These are phyloP conservation scores for Pachymerium ferrugineum DNA, from an alignment of 2,888 invertebrate genomes.

Conservation along the genomic window DNA sequence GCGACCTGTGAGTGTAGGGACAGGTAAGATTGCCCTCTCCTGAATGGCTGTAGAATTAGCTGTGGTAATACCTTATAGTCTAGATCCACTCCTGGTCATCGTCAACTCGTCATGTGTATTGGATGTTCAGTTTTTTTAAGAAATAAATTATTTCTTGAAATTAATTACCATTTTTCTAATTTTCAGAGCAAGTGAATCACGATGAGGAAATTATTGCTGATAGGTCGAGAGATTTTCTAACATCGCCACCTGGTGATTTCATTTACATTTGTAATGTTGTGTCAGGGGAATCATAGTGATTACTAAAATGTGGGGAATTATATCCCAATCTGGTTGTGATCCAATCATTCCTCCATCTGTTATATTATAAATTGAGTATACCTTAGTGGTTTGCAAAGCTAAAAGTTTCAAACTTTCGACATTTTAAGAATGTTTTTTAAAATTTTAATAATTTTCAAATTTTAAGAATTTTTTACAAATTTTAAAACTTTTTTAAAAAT, in stretches of 20 bases:
- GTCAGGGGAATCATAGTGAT: neutral
- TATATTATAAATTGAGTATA: no score
- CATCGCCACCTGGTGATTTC: neutral
- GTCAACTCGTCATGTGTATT: neutral
- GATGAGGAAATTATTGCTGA: neutral
- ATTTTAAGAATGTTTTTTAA: no score
- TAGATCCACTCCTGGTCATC: neutral
- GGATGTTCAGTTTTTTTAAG: neutral
- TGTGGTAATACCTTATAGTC: neutral
- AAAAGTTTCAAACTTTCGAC: no score
- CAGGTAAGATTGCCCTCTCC: neutral
- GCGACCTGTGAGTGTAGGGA: conserved; percentile 30
- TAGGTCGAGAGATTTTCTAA: neutral
- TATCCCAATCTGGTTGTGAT: no score
- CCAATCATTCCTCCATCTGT: no score
- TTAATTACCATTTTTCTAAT: neutral
- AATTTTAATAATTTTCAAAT: no score
- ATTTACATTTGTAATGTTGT: neutral
- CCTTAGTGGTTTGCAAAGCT: no score
- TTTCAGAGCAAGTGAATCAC: neutral
- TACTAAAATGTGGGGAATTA: no score
- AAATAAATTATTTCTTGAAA: no score
- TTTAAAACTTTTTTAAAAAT: no score
- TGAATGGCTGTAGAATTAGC: no score
- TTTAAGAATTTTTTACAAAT: no score